Conservation (phyloP, 2,888 invertebrate genomes). For the Chrysomela aeneicollis region DNA sequence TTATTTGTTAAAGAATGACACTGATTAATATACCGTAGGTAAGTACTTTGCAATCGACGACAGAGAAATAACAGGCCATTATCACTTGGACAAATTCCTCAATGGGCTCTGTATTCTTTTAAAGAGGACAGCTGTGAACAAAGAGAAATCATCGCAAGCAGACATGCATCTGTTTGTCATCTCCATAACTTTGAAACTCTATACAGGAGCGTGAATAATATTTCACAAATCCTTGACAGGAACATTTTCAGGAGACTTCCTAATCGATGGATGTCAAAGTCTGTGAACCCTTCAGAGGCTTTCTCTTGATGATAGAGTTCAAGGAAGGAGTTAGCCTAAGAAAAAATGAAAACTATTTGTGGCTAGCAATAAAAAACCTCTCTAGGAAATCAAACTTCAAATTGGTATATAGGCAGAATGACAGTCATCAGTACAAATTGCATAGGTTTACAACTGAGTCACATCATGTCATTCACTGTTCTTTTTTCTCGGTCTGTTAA, state of each 20-base stretch:
- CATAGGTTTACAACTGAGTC: not conserved
- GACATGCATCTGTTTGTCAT: not conserved
- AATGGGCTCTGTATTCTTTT: not conserved
- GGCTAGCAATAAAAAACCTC: not conserved
- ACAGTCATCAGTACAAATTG: not conserved
- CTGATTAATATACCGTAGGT: too few relatives aligned
- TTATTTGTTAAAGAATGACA: too few relatives aligned
- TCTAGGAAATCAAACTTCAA: not conserved
- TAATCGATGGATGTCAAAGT: not conserved
- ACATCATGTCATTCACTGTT: not conserved
- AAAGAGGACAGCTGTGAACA: not conserved
- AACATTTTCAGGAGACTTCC: not conserved
- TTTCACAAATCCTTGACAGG: not conserved
- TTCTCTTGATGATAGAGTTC: too few relatives aligned
- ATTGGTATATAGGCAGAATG: not conserved
- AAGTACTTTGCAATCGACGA: not conserved
- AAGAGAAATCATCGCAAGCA: not conserved
- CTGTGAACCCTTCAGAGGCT: not conserved
- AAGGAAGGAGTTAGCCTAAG: too few relatives aligned
- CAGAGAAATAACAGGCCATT: not conserved
- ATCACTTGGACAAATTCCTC: not conserved
- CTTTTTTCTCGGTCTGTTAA: constrained; percentile 16
- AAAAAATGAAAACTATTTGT: too few relatives aligned
- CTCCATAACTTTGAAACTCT: not conserved
- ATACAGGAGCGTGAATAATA: not conserved